Conservation (phyloP, 2,113 vertebrate species). For the Arothron firmamentum region DNA sequence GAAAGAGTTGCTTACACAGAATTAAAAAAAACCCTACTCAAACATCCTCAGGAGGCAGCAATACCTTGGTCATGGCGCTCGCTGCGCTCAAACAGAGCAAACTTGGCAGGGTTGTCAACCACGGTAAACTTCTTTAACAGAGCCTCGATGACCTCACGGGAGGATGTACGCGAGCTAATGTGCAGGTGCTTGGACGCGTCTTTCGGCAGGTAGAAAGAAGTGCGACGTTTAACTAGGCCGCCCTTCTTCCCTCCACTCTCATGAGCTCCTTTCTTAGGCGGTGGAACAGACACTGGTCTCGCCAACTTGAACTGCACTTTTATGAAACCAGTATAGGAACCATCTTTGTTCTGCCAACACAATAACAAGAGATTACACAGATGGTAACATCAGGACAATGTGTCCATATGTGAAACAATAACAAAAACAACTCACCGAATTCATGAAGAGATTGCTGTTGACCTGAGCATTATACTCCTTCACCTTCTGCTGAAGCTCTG, state of each 20-base stretch:
- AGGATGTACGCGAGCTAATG: slow-evolving; percentile 84
- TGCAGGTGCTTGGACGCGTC: slow-evolving; percentile 93
- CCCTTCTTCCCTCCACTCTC: slow-evolving; percentile 62
- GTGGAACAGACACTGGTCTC: slow-evolving; percentile 86
- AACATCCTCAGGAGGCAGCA: neutral
- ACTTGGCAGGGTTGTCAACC: slow-evolving; percentile 93
- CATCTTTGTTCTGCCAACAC: slow-evolving; percentile 84
- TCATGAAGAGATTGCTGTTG: slow-evolving; percentile 97
- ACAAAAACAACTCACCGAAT: slow-evolving; percentile 75
- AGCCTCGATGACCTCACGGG: slow-evolving; percentile 91
- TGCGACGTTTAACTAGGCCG: slow-evolving; percentile 80
- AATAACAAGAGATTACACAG: neutral
- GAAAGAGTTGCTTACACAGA: neutral
- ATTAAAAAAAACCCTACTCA: neutral
- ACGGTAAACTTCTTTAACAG: slow-evolving; percentile 93
- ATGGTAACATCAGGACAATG: neutral
- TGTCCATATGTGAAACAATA: neutral
- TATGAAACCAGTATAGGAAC: slow-evolving; percentile 93
- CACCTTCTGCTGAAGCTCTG: slow-evolving; percentile 86
- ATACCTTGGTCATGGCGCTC: slow-evolving; percentile 92
- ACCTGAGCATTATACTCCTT: slow-evolving; percentile 94
- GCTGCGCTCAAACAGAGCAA: slow-evolving; percentile 90
- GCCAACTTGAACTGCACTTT: slow-evolving; percentile 93
- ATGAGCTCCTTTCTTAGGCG: slow-evolving; percentile 77
- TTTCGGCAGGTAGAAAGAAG: slow-evolving; percentile 95